A percentile compares a stretch with the other conserved stretches of the same genome.
These are phyloP conservation scores for Drosophila lutescens DNA, from an alignment of 2,888 invertebrate genomes.

Conservation along the genomic window DNA sequence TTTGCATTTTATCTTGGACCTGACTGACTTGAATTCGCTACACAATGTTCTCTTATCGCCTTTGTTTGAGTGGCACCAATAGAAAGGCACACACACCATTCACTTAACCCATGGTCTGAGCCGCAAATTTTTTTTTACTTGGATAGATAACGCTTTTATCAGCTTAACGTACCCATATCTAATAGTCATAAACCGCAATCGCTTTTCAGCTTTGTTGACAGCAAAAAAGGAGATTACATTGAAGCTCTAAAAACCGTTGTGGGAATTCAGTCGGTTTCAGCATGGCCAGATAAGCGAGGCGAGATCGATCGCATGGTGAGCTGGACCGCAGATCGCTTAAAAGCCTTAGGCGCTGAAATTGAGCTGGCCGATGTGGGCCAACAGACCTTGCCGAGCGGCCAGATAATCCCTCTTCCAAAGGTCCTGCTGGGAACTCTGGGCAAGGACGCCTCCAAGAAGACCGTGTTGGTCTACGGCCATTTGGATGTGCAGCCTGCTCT, in stretches of 20 bases:
- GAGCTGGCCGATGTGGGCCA: constrained; percentile 91
- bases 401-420: constrained; percentile 92
- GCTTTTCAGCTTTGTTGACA: constrained; percentile 87
- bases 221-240: constrained; percentile 90
- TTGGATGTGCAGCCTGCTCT: constrained; percentile 98
- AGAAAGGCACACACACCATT: neutral
- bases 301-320: constrained; percentile 94
- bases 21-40: neutral
- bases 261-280: constrained; percentile 97
- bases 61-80: neutral
- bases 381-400: constrained; percentile 90
- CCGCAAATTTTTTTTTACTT: neutral
- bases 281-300: constrained; percentile 91
- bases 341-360: constrained; percentile 89
- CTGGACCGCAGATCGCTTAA: constrained; percentile 90
- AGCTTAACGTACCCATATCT: constrained; percentile 14
- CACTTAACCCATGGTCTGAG: neutral
- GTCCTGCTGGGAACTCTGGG: constrained; percentile 92
- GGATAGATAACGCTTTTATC: constrained; percentile 9
- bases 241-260: constrained; percentile 92
- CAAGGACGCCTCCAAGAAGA: constrained; percentile 93
- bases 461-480: constrained; percentile 97
- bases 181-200: constrained; percentile 27
- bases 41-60: neutral
- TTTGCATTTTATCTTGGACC: too few species aligned